Evolutionary conservation across 2,888 invertebrate genomes (phyloP), one percentile per base, ranked within the genome.

Genomic region (Drosophila hamatofila): DNA sequence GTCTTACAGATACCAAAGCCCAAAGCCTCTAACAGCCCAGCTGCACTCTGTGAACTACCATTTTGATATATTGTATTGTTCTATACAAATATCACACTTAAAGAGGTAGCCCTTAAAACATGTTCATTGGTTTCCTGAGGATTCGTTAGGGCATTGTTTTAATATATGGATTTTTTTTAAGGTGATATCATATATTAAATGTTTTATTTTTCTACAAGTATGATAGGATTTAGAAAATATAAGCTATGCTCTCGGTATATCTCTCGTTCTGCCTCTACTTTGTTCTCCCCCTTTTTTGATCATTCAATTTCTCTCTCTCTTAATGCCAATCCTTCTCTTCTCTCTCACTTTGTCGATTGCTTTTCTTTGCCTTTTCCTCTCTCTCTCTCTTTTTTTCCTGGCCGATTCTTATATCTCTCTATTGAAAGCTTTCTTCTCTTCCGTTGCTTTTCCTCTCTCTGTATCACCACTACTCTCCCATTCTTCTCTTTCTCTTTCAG

Each of bases 1-100:
- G 63, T 81, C 89, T 72, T 54, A 59, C 63, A 78, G 79, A 80
- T 80, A 75, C 64, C 55, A 46, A 61, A 52, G 49, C 44, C 14
- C 41, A 51, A 41, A 46, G 35, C 42, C 27, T 37, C 21, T n/a
- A 8, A 55, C 23, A 51, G 5, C 79, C 67, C 75, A 75, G 74
- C 16, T 25, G 66, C n/a, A 78, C 27, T 39, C 8, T 12, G 2
- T 42, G 27, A 23, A 3, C 21, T 21, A n/a, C 1, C 5, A n/a
- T 27, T 18, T 7, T 6, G 6, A 12, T 30, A 9, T 30, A 12
- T 49, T 30, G 12, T 30, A n/a, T 27, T 27, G 25, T 25, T n/a
- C 3, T 21, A 23, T 23, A 1, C 7, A 21, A 33, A 16, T 33
- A 14, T 18, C 8, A 14, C 33, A 30, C 30, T 18, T 1, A 12